These are phyloP conservation scores for Cryptus armator DNA, from an alignment of 2,888 invertebrate species.

Conservation along the genomic window DNA sequence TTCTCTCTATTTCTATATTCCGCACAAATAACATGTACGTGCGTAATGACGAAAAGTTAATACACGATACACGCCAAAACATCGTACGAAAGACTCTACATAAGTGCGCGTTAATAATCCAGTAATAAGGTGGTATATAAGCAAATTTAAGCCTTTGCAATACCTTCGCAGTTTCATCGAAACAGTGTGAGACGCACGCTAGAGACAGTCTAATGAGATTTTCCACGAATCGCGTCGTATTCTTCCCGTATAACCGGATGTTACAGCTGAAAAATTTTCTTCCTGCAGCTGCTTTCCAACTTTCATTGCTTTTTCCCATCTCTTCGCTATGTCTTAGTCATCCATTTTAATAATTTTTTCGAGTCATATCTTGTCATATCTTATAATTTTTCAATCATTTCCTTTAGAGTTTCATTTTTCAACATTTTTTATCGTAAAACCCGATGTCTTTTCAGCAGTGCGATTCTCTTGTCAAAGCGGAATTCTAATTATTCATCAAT, in stretches of 20 bases:
- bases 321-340: neutral
- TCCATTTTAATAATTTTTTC: neutral
- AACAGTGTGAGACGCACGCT: neutral
- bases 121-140: slow-evolving; percentile 1
- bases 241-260: slow-evolving; percentile 62
- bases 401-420: neutral
- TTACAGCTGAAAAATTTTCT: slow-evolving; percentile 16
- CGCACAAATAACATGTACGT: neutral
- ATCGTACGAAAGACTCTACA: neutral
- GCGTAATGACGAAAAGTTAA: neutral
- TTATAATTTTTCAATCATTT: neutral
- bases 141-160: slow-evolving; percentile 2
- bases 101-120: slow-evolving; percentile 17
- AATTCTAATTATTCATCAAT: no score
- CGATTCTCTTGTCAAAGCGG: no score
- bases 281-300: slow-evolving; percentile 48
- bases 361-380: neutral
- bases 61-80: slow-evolving; percentile 7
- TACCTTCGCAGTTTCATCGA: neutral
- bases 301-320: slow-evolving; percentile 12
- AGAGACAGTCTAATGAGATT: slow-evolving; percentile 72
- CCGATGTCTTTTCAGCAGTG: neutral
- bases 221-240: slow-evolving; percentile 70
- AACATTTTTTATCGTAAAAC: no score
- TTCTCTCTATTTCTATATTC: slow-evolving; percentile 2